Base-by-base conservation (phyloP, 1,140 invertebrate genomes). In the Polypedilum vanderplanki region DNA sequence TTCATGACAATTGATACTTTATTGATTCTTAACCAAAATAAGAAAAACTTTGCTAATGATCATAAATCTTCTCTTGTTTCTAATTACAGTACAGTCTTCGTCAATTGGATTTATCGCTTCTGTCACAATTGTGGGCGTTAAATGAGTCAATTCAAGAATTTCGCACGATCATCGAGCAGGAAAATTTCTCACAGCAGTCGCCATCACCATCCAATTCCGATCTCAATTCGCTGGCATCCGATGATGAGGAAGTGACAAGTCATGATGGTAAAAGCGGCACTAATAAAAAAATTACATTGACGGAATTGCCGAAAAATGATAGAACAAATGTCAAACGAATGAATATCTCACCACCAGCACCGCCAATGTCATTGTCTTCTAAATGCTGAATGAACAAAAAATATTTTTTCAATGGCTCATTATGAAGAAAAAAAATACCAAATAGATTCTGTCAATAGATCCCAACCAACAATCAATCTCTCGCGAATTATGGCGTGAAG, bases 111-210 rank as follows among this genome's bases (percentile, higher is more conserved):
- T 84, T 95, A 40, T 93, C 92, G 0, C 83, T 95, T 24, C 84
- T 96, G 1, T 94, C 92, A 2, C 93, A 95, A 82, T 84, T 96
- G 75, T 94, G 93, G 93, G 90, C 92, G 0, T 83, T 96, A 7
- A 94, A 94, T 80, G 93, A 95, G 81, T 90, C 92, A 0, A 94
- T 95, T 80, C 92, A 94, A 78, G 92, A 94, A 75, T 95, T 94
- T 83, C 88, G 93, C 15, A 87, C 88, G 74, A 85, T 91, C 18
- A 81, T 91, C 41, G 89, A 90, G 41, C 88, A 90, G 77, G 87
- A 88, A 57, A 88, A 89, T 12, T 80, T 84, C 17, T 83, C 83
- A 24, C 82, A 85, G 5, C 82, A 87, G 9, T 87, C 87, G 33
- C 86, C 87, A 7, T 85, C 87, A 18, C 84, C 87, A 8, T 87